phyloP scores from a whole-genome alignment of 2,888 invertebrate species.

The Dynastes maya region DNA sequence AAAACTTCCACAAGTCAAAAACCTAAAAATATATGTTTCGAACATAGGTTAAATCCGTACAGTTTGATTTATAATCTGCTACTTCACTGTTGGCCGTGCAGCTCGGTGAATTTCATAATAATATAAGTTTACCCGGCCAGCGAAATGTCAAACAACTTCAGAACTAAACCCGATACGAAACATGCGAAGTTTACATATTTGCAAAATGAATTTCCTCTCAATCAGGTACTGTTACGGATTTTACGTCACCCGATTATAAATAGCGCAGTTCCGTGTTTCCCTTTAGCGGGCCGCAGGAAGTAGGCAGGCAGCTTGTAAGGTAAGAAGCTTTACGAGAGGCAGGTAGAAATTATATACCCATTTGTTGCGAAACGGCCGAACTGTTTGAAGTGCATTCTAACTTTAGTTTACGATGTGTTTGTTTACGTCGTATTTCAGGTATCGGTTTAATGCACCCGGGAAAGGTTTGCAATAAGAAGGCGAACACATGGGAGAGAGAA shows the following conservation, averaged over 20 bases:
- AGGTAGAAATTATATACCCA: conserved; percentile 42
- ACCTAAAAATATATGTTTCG: neutral
- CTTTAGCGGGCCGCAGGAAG: neutral
- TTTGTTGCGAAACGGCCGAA: conserved; percentile 17
- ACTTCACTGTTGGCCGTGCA: neutral
- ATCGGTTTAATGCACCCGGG: conserved; percentile 35
- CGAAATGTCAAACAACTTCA: conserved; percentile 22
- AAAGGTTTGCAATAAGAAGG: neutral
- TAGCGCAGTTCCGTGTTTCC: conserved; percentile 20
- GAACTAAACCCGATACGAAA: conserved; percentile 31
- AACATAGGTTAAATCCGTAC: neutral
- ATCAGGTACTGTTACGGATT: conserved; percentile 38
- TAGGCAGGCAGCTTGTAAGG: neutral
- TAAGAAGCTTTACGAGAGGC: conserved; percentile 1
- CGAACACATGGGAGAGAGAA: neutral
- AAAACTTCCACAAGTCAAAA: neutral
- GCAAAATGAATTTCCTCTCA: conserved; percentile 24
- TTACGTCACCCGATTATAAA: conserved; percentile 37
- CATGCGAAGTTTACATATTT: conserved; percentile 31
- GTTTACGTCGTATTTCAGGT: conserved; percentile 35
- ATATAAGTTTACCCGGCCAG: neutral
- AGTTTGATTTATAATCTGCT: conserved; percentile 17
- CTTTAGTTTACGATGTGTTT: conserved; percentile 34
- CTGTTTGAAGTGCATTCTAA: conserved; percentile 21
- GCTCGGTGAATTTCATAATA: conserved; percentile 1